phyloP scores from a whole-genome alignment of 35 echinoderm and acorn worm genomes.

The Lytechinus variegatus region DNA sequence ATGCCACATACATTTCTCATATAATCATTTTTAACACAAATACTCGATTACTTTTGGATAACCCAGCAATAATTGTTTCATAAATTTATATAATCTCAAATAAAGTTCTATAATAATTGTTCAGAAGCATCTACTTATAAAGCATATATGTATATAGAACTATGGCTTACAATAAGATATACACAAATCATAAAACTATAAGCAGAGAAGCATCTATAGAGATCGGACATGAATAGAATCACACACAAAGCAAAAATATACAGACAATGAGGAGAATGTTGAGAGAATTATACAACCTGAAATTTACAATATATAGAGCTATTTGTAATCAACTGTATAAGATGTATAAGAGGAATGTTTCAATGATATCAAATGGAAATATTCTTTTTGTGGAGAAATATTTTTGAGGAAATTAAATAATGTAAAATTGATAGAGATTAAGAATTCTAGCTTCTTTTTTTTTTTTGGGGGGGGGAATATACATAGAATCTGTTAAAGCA shows the following conservation, averaged over 20 bases:
- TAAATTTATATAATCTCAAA: neutral
- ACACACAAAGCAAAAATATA: slow-evolving; percentile 4
- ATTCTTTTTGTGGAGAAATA: neutral
- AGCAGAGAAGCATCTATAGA: neutral
- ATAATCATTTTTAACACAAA: no score
- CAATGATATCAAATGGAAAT: neutral
- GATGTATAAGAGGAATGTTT: neutral
- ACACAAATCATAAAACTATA: neutral
- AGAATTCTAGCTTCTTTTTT: no score
- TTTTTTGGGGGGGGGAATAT: no score
- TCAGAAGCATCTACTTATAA: neutral
- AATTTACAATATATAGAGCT: neutral
- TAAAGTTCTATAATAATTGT: neutral
- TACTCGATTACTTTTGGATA: neutral
- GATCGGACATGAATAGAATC: neutral
- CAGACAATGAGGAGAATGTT: neutral
- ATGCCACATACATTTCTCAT: no score
- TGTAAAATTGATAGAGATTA: no score
- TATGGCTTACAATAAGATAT: neutral
- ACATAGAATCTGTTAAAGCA: no score
- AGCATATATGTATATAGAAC: neutral
- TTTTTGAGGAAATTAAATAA: neutral
- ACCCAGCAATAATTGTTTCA: neutral
- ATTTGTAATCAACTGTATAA: neutral
- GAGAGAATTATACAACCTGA: neutral